phyloP scores from a whole-genome alignment of 2,113 vertebrate genomes.

The Calidris pygmaea region DNA sequence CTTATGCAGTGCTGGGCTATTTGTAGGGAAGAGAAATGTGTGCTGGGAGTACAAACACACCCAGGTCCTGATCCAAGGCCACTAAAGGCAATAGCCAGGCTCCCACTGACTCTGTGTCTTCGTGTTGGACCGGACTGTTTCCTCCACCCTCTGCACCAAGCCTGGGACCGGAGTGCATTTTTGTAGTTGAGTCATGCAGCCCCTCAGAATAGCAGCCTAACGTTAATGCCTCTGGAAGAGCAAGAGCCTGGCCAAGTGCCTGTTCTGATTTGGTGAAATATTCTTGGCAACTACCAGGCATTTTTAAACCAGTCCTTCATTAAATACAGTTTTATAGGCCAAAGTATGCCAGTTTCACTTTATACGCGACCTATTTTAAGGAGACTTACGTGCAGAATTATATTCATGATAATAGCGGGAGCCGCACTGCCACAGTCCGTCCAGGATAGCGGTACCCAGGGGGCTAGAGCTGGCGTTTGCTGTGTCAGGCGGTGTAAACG shows the following conservation, averaged over 20 bases:
- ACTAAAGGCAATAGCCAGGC: background rate
- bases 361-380: background rate
- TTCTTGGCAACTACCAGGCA: slow-evolving; percentile 24
- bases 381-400: background rate
- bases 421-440: background rate
- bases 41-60: background rate
- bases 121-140: background rate
- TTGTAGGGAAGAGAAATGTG: background rate
- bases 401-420: background rate
- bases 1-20: background rate
- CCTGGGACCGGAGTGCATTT: background rate
- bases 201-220: background rate
- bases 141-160: background rate
- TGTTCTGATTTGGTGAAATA: slow-evolving; percentile 45
- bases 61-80: background rate
- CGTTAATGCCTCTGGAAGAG: background rate
- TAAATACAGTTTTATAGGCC: background rate
- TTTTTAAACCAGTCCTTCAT: slow-evolving; percentile 16
- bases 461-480: background rate
- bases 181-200: background rate
- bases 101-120: background rate
- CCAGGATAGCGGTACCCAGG: background rate
- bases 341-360: background rate
- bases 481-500: background rate
- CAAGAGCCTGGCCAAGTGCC: background rate